Base-by-base conservation (phyloP, 2,888 invertebrate species). In the Caenorhabditis virilis region DNA sequence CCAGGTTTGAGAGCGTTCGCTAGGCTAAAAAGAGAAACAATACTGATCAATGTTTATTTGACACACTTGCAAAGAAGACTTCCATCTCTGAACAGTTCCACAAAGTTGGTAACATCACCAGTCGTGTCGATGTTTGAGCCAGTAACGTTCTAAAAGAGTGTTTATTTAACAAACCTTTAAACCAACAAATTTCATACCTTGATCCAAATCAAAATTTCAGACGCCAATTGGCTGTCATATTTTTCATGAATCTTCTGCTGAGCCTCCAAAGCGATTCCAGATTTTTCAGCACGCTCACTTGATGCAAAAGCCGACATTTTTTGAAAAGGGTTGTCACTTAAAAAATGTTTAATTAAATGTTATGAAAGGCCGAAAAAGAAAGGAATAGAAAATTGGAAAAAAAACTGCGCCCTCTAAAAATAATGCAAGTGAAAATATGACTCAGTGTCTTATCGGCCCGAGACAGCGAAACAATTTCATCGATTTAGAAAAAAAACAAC, bases 1-100 rank as follows among this genome's bases (percentile, higher is more conserved):
- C 93, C 94, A 0, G 97, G 95, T 1, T 89, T 88, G 61, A 98
- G 87, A 86, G 95, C 94, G 86, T 98, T 97, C 84, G 92, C 91
- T 50, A 98, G 87, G 82, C 87, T 87, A 73, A n/a, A 69, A 53
- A 52, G n/a, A 4, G 13, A 23, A 18, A 26, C 23, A 5, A 23
- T 48, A n/a, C 16, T 36, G 23, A 16, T 20, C 11, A 22, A 22
- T 5, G 3, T 46, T 46, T 9, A 35, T 18, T 30, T 4, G 26
- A 47, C 47, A 16, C 22, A 92, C 92, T 90, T 91, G 91, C 95
- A 95, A 52, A 95, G 87, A 43, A 94, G 85, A 47, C 89, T 89
- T 60, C 95, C 95, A 85, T 94, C 91, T 86, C 91, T 93, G 52
- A 95, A 88, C 15, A 89, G 90, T 35, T 74, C 91, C 83, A 90